Conservation (phyloP, 2,113 vertebrate species). For the Macquaria ambigua region DNA sequence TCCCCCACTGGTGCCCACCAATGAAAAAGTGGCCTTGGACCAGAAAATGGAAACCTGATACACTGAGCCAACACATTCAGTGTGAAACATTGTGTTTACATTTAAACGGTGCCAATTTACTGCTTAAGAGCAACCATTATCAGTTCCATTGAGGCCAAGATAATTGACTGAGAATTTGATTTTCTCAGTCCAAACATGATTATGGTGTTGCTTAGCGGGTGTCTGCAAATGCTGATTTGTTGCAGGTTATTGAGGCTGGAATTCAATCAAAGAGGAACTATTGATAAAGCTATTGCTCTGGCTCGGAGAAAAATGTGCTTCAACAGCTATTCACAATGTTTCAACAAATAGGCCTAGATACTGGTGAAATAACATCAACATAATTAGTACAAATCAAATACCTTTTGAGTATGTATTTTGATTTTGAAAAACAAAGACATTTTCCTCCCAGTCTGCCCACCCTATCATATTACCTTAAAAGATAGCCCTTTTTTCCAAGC, state of each 20-base stretch:
- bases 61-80: slow-evolving; percentile 70
- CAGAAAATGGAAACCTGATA: slow-evolving; percentile 63
- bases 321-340: slow-evolving; percentile 32
- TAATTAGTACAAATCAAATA: slow-evolving; percentile 36
- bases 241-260: slow-evolving; percentile 65
- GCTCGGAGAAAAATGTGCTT: slow-evolving; percentile 43
- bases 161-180: slow-evolving; percentile 82
- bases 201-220: slow-evolving; percentile 69
- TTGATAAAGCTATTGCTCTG: slow-evolving; percentile 63
- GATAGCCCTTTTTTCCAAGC: not conserved
- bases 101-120: slow-evolving; percentile 78
- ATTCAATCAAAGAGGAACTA: slow-evolving; percentile 72
- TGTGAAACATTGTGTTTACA: slow-evolving; percentile 81
- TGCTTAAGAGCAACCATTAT: slow-evolving; percentile 78
- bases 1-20: slow-evolving; percentile 27
- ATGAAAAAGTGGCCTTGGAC: slow-evolving; percentile 60
- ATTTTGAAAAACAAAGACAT: not conserved
- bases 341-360: slow-evolving; percentile 6
- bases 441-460: not conserved
- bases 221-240: slow-evolving; percentile 76
- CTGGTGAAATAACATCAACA: slow-evolving; percentile 20
- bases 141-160: slow-evolving; percentile 73
- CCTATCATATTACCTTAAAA: not conserved
- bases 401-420: slow-evolving; percentile 20
- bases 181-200: slow-evolving; percentile 80